Evolutionary conservation across 2,797 vertebrate genomes (phyloP).

Genomic region (Mallotus villosus): DNA sequence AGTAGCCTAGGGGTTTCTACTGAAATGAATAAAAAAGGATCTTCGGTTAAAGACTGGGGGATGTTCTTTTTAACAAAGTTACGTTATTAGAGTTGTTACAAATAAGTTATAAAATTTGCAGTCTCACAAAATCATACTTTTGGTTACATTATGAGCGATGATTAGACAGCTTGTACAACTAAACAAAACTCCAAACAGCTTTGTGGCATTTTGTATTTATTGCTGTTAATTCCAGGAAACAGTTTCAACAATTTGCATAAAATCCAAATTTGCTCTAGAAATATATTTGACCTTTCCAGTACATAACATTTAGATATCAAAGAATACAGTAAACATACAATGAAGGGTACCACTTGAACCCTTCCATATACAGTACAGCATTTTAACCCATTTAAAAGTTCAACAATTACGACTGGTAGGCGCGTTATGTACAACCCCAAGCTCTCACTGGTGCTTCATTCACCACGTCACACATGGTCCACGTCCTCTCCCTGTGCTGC

Average conservation of each 20-base stretch:
- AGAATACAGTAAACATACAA: slow-evolving; percentile 90
- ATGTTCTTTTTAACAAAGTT: neutral
- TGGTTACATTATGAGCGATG: neutral
- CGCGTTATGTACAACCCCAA: slow-evolving; percentile 65
- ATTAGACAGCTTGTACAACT: neutral
- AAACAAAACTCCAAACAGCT: neutral
- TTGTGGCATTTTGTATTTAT: slow-evolving; percentile 81
- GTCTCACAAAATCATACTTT: no score
- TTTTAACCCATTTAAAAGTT: slow-evolving; percentile 81
- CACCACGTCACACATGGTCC: slow-evolving; percentile 21
- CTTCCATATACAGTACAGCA: slow-evolving; percentile 84
- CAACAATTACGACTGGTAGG: slow-evolving; percentile 77
- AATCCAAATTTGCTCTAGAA: slow-evolving; percentile 89
- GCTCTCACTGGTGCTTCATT: slow-evolving; percentile 45
- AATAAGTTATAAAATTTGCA: no score
- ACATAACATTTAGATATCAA: slow-evolving; percentile 88
- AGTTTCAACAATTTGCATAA: slow-evolving; percentile 83
- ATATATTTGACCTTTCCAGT: slow-evolving; percentile 93
- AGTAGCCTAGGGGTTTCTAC: slow-evolving; percentile 69
- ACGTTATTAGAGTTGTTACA: neutral
- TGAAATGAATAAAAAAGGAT: slow-evolving; percentile 64
- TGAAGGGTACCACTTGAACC: slow-evolving; percentile 79
- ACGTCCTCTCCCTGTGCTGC: slow-evolving; percentile 6
- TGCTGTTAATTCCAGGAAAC: slow-evolving; percentile 92
- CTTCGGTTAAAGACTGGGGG: slow-evolving; percentile 22